Evolutionary conservation across 2,888 invertebrate species (phyloP).

Genomic region (Amblyjoppa fuscipennis): DNA sequence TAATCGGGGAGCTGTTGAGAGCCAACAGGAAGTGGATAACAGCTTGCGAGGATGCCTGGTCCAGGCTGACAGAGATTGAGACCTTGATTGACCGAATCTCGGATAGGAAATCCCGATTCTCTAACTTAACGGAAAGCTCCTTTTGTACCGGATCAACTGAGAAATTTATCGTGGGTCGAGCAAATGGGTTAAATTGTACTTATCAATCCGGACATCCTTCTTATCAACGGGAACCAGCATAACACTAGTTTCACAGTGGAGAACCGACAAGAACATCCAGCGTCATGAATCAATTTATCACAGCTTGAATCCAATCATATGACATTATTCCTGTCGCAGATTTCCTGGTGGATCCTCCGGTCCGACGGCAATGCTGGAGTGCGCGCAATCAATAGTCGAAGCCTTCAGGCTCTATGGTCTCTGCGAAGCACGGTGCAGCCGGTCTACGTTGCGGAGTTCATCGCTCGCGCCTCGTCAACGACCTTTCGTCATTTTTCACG

Average conservation of each 20-base stretch:
- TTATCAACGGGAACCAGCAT: neutral
- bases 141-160: slow-evolving; percentile 12
- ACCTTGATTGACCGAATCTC: slow-evolving; percentile 40
- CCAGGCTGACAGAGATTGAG: slow-evolving; percentile 14
- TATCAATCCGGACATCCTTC: neutral
- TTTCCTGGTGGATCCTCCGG: slow-evolving; percentile 26
- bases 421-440: slow-evolving; percentile 11
- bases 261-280: neutral
- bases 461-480: slow-evolving; percentile 59
- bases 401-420: neutral
- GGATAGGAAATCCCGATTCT: slow-evolving; percentile 21
- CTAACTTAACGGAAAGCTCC: slow-evolving; percentile 14
- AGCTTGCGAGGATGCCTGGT: slow-evolving; percentile 36
- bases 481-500: slow-evolving; percentile 78
- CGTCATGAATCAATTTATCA: slow-evolving; percentile 77
- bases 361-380: slow-evolving; percentile 76
- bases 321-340: slow-evolving; percentile 75
- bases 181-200: neutral
- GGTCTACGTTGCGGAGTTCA: slow-evolving; percentile 34
- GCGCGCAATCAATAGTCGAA: slow-evolving; percentile 76
- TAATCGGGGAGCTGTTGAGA: slow-evolving; percentile 46
- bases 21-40: slow-evolving; percentile 35
- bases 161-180: slow-evolving; percentile 25
- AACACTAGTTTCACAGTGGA: slow-evolving; percentile 1
- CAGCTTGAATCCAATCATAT: slow-evolving; percentile 73